These are phyloP conservation scores for Drosophila nr. medialis DNA, from an alignment of 2,888 invertebrate genomes.

Conservation along the genomic window DNA sequence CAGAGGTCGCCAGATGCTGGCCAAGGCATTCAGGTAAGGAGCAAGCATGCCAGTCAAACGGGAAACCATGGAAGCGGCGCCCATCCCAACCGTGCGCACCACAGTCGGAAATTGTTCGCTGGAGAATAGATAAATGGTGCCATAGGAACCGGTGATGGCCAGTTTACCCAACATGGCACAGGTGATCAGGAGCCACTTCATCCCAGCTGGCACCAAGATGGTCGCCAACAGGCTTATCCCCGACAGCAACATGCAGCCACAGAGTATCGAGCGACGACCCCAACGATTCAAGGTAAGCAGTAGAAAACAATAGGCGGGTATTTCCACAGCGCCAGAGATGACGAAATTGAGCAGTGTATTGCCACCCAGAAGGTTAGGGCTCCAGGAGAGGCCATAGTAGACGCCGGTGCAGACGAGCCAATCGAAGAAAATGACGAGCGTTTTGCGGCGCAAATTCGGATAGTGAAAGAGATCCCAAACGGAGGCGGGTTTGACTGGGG, in stretches of 20 bases:
- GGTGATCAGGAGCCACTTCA: slow-evolving; percentile 86
- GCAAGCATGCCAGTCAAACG: slow-evolving; percentile 89
- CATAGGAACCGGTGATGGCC: slow-evolving; percentile 90
- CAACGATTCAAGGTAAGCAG: slow-evolving; percentile 89
- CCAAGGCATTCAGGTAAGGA: slow-evolving; percentile 92
- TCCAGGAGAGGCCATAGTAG: slow-evolving; percentile 92
- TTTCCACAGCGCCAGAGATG: slow-evolving; percentile 90
- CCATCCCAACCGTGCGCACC: slow-evolving; percentile 93
- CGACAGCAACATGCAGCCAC: slow-evolving; percentile 88
- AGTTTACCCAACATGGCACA: slow-evolving; percentile 90
- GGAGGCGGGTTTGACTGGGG: slow-evolving; percentile 78
- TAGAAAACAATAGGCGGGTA: slow-evolving; percentile 89
- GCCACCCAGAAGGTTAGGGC: slow-evolving; percentile 89
- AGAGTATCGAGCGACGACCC: slow-evolving; percentile 89
- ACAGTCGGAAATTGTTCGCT: slow-evolving; percentile 92
- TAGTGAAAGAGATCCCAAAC: slow-evolving; percentile 87
- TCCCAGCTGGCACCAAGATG: slow-evolving; percentile 86
- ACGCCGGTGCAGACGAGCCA: slow-evolving; percentile 92
- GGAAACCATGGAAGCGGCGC: slow-evolving; percentile 94
- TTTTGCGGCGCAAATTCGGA: slow-evolving; percentile 88
- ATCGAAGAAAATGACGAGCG: slow-evolving; percentile 89
- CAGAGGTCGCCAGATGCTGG: slow-evolving; percentile 87
- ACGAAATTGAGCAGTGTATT: slow-evolving; percentile 90
- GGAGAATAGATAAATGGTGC: slow-evolving; percentile 90
- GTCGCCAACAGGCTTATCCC: slow-evolving; percentile 87